phyloP scores from a whole-genome alignment of 2,797 vertebrate species.

The Lutjanus campechanus region DNA sequence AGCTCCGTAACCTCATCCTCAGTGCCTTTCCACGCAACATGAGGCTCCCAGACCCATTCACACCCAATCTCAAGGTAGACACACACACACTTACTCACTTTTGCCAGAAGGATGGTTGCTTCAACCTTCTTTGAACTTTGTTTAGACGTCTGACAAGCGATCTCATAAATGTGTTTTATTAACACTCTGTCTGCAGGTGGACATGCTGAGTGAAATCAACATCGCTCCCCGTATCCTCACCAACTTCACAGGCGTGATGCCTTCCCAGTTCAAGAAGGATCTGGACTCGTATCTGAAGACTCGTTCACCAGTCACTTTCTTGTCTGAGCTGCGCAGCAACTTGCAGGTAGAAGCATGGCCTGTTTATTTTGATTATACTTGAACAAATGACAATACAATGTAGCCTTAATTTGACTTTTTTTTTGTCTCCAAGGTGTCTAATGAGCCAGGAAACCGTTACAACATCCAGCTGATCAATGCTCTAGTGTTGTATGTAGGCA shows the following conservation, averaged over 20 bases:
- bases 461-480: slow-evolving; percentile 99
- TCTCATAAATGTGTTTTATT: not conserved
- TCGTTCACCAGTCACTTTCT: slow-evolving; percentile 96
- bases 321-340: slow-evolving; percentile 98
- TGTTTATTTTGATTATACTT: not conserved
- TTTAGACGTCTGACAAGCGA: not conserved
- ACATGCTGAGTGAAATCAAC: slow-evolving; percentile 99
- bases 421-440: slow-evolving; percentile 86
- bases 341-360: slow-evolving; percentile 88
- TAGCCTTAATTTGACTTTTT: not conserved
- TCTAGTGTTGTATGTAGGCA: slow-evolving; percentile 97
- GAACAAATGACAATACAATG: too few relatives aligned
- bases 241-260: slow-evolving; percentile 99
- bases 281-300: slow-evolving; percentile 99
- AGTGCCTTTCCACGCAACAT: slow-evolving; percentile 99
- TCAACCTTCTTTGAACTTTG: not conserved
- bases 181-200: slow-evolving; percentile 86
- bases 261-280: slow-evolving; percentile 99
- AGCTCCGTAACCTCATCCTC: slow-evolving; percentile 98
- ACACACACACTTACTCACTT: not conserved
- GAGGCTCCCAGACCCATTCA: slow-evolving; percentile 99
- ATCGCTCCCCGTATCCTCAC: slow-evolving; percentile 99
- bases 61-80: slow-evolving; percentile 97
- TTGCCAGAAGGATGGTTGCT: not conserved
- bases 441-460: slow-evolving; percentile 98